Percentiles rank a stretch among this genome's conserved stretches.
Evolutionary conservation across 2,888 invertebrate species (phyloP).

Genomic region (Ichneumoninae sp.): DNA sequence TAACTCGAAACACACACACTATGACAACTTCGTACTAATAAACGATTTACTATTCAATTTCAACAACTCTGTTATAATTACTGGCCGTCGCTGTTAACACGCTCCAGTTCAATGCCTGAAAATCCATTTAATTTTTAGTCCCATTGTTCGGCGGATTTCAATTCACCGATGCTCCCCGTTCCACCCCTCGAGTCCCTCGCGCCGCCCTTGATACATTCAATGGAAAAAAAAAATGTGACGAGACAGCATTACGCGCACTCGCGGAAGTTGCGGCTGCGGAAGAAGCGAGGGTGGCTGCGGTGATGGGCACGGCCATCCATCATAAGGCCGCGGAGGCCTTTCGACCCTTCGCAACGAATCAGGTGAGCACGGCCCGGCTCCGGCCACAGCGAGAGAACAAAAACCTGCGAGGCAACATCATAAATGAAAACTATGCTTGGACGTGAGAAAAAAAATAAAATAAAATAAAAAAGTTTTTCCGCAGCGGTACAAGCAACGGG

Average conservation of each 20-base stretch:
- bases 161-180: slow-evolving; percentile 23
- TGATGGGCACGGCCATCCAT: slow-evolving; percentile 63
- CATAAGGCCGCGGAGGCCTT: slow-evolving; percentile 64
- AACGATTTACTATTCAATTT: slow-evolving; percentile 82
- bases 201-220: slow-evolving; percentile 32
- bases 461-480: slow-evolving; percentile 11
- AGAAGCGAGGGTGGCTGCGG: slow-evolving; percentile 45
- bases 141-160: slow-evolving; percentile 45
- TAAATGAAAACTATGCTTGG: slow-evolving; percentile 41
- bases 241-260: slow-evolving; percentile 47
- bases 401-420: slow-evolving; percentile 46
- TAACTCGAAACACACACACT: slow-evolving; percentile 70
- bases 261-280: slow-evolving; percentile 39
- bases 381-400: slow-evolving; percentile 33
- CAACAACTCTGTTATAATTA: slow-evolving; percentile 61
- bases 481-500: slow-evolving; percentile 33
- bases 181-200: slow-evolving; percentile 12
- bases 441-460: slow-evolving; percentile 16
- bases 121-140: slow-evolving; percentile 42
- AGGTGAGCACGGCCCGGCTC: slow-evolving; percentile 39
- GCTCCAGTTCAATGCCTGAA: neutral
- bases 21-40: slow-evolving; percentile 82
- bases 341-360: slow-evolving; percentile 61
- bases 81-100: slow-evolving; percentile 20
- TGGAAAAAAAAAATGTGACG: slow-evolving; percentile 44